A percentile compares a stretch with the other conserved stretches of the same genome.
Evolutionary conservation across 2,797 vertebrate genomes (phyloP).

Genomic region (Argyrosomus regius): DNA sequence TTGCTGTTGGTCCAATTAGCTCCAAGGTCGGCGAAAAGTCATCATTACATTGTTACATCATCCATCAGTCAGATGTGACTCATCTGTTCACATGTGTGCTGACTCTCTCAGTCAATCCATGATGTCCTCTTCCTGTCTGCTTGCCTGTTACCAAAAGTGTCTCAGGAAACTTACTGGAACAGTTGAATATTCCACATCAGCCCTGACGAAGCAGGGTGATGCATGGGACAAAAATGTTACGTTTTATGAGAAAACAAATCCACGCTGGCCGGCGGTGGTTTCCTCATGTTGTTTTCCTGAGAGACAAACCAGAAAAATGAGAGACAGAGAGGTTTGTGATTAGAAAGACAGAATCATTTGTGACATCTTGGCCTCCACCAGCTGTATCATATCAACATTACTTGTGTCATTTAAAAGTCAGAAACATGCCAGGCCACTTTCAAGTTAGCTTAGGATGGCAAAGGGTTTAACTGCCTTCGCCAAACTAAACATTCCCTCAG

Average conservation of each 20-base stretch:
- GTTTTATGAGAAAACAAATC: slow-evolving; percentile 36
- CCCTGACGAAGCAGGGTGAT: slow-evolving; percentile 31
- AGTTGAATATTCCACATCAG: slow-evolving; percentile 26
- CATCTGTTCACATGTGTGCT: slow-evolving; percentile 47
- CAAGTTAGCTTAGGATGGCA: slow-evolving; percentile 54
- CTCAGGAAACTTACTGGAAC: slow-evolving; percentile 22
- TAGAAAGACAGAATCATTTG: slow-evolving; percentile 6
- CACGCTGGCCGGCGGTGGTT: slow-evolving; percentile 8
- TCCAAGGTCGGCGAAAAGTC: slow-evolving; percentile 38
- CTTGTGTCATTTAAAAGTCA: slow-evolving; percentile 33
- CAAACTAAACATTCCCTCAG: slow-evolving; percentile 63
- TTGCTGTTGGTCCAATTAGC: slow-evolving; percentile 42
- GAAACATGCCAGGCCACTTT: slow-evolving; percentile 36
- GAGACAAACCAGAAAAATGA: slow-evolving; percentile 37
- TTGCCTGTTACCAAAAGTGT: slow-evolving; percentile 15
- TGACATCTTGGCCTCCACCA: background rate
- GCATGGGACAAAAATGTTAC: slow-evolving; percentile 33
- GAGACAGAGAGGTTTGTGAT: slow-evolving; percentile 15
- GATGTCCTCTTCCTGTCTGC: slow-evolving; percentile 52
- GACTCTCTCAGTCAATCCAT: slow-evolving; percentile 49
- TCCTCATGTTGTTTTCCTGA: slow-evolving; percentile 51
- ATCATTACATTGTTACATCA: slow-evolving; percentile 48
- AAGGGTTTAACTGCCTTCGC: slow-evolving; percentile 24
- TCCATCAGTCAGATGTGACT: slow-evolving; percentile 66
- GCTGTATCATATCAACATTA: background rate